Percentiles rank a stretch among this genome's conserved stretches.
Evolutionary conservation across 23 tunicate genomes (phyloP).

Genomic region (Botrylloides violaceus): DNA sequence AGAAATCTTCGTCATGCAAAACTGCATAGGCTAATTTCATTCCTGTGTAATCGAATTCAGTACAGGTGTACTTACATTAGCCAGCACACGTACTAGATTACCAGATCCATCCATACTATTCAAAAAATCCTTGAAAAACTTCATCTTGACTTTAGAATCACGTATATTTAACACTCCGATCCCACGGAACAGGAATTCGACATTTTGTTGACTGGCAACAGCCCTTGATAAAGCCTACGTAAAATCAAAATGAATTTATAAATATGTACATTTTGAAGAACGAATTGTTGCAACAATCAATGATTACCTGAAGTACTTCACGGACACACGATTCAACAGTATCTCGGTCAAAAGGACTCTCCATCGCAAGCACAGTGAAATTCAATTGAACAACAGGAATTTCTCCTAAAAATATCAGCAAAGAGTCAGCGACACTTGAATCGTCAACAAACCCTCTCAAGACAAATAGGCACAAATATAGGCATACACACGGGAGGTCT

Average conservation of each 20-base stretch:
- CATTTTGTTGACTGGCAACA: slow-evolving; percentile 46
- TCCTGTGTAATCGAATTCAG: too few species aligned
- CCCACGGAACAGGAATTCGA: slow-evolving; percentile 77
- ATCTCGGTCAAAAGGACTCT: slow-evolving; percentile 65
- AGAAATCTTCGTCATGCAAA: too few species aligned
- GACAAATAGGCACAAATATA: too few species aligned
- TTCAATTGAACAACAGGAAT: slow-evolving; percentile 59
- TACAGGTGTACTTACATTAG: slow-evolving; percentile 43
- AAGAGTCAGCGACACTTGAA: too few species aligned
- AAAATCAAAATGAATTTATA: background rate
- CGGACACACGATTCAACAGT: slow-evolving; percentile 86
- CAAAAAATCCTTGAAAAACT: slow-evolving; percentile 85
- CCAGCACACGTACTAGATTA: slow-evolving; percentile 46
- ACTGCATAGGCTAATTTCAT: too few species aligned
- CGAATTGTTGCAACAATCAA: background rate
- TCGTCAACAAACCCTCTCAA: too few species aligned
- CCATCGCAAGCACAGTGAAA: slow-evolving; percentile 64
- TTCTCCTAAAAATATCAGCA: slow-evolving; percentile 66
- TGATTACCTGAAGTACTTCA: slow-evolving; percentile 74
- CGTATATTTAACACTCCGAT: slow-evolving; percentile 76
- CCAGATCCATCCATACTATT: slow-evolving; percentile 85
- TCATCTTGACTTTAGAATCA: slow-evolving; percentile 78
- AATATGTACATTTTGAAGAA: background rate
- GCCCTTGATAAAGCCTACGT: slow-evolving; percentile 70
- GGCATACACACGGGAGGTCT: too few species aligned